Percentiles rank a stretch among this genome's conserved stretches.
These are phyloP conservation scores for Armadillidium nasatum DNA, from an alignment of 1,140 invertebrate species.

Conservation along the genomic window DNA sequence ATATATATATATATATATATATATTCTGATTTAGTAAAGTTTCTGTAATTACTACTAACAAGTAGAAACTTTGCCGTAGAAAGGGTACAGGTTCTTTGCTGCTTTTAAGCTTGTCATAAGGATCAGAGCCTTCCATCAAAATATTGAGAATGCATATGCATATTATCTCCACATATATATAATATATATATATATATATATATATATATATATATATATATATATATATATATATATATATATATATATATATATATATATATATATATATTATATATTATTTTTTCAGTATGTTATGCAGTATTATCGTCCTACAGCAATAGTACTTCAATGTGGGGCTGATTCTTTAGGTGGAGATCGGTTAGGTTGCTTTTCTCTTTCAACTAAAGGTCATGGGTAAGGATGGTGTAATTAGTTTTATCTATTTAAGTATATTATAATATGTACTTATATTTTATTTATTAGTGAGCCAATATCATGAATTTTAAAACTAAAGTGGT, in stretches of 20 bases:
- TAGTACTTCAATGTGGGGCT: constrained; percentile 96
- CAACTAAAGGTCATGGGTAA: constrained; percentile 78
- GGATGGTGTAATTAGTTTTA: no score
- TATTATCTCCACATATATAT: no score
- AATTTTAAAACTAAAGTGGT: background rate
- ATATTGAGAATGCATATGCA: no score
- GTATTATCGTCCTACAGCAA: constrained; percentile 92
- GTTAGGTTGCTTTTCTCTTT: constrained; percentile 81
- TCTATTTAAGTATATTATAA: no score
- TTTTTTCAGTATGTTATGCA: constrained; percentile 75
- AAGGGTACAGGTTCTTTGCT: no score
- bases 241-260: background rate
- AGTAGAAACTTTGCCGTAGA: no score
- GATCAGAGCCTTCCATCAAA: no score
- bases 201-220: constrained; percentile 22
- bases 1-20: no score
- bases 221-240: constrained; percentile 17
- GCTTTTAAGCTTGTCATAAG: no score
- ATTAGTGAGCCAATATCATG: background rate
- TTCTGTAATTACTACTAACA: no score
- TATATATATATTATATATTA: no score
- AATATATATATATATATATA: constrained; percentile 10
- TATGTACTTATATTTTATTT: background rate
- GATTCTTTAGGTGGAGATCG: constrained; percentile 95
- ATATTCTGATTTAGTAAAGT: no score